Evolutionary conservation across 2,888 invertebrate genomes (phyloP).

Genomic region (Ormyrus thymus): DNA sequence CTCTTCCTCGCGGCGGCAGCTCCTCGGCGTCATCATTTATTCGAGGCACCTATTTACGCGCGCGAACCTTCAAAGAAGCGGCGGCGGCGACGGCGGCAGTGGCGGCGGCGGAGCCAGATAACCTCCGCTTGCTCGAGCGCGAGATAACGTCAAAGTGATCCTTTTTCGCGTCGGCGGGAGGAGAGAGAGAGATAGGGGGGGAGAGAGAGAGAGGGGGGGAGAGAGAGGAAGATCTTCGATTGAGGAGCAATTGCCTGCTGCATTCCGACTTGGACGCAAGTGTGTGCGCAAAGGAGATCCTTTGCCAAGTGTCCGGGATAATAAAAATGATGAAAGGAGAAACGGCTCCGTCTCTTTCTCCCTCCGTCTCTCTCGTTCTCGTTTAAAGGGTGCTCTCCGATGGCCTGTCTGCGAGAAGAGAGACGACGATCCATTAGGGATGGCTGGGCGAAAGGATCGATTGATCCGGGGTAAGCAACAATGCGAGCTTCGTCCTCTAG

Average conservation of each 20-base stretch:
- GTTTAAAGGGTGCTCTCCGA: too few species aligned
- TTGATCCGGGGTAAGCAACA: too few species aligned
- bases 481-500: too few species aligned
- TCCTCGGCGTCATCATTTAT: conserved; percentile 66
- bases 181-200: not conserved
- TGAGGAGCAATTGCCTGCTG: conserved; percentile 3
- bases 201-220: not conserved
- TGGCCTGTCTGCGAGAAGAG: not conserved
- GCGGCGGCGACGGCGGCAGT: too few species aligned
- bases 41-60: conserved; percentile 67
- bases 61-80: conserved; percentile 66
- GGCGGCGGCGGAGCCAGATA: conserved; percentile 63
- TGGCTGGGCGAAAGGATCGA: not conserved
- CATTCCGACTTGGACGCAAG: not conserved
- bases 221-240: conserved; percentile 22
- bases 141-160: conserved; percentile 69
- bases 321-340: conserved; percentile 32
- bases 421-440: not conserved
- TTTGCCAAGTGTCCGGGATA: conserved; percentile 3
- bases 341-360: not conserved
- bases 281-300: not conserved
- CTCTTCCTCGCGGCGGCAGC: not conserved
- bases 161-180: conserved; percentile 7
- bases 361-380: too few species aligned
- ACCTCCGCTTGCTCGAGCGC: conserved; percentile 64